Evolutionary conservation across 2,888 invertebrate species (phyloP).

Genomic region (Monoplex corrugatus): DNA sequence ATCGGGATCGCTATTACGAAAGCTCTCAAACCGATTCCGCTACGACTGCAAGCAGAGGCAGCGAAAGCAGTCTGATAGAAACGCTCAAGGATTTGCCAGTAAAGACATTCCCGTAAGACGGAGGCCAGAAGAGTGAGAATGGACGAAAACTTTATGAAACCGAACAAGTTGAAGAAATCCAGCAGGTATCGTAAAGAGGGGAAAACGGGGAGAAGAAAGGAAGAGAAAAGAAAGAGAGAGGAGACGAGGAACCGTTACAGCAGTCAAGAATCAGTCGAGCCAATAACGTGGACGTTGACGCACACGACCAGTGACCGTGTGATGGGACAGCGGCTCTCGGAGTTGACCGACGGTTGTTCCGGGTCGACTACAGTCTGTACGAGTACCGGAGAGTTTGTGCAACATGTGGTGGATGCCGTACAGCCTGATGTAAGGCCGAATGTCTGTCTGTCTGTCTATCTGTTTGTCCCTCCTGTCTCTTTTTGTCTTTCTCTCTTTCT

Average conservation of each 20-base stretch:
- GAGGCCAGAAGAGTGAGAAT: background rate
- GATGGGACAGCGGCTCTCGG: too few species aligned
- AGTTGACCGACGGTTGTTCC: too few species aligned
- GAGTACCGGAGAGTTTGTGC: background rate
- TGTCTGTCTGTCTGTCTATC: background rate
- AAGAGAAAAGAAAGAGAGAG: background rate
- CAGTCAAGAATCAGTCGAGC: background rate
- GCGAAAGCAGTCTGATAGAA: background rate
- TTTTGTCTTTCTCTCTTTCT: too few species aligned
- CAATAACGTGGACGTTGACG: background rate
- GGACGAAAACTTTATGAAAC: background rate
- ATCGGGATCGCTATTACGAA: background rate
- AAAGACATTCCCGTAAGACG: background rate
- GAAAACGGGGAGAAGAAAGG: background rate
- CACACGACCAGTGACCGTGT: background rate
- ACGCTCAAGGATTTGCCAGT: too few species aligned
- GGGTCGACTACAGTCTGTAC: background rate
- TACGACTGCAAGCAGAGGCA: background rate
- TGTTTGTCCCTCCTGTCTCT: background rate
- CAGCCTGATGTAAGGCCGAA: slow-evolving; percentile 3
- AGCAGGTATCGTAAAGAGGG: background rate
- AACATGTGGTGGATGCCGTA: background rate
- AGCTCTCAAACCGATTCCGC: background rate
- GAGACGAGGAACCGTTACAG: background rate
- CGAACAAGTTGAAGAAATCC: background rate